Evolutionary conservation across 2,113 vertebrate species (phyloP).

Genomic region (Erinaceus europaeus): DNA sequence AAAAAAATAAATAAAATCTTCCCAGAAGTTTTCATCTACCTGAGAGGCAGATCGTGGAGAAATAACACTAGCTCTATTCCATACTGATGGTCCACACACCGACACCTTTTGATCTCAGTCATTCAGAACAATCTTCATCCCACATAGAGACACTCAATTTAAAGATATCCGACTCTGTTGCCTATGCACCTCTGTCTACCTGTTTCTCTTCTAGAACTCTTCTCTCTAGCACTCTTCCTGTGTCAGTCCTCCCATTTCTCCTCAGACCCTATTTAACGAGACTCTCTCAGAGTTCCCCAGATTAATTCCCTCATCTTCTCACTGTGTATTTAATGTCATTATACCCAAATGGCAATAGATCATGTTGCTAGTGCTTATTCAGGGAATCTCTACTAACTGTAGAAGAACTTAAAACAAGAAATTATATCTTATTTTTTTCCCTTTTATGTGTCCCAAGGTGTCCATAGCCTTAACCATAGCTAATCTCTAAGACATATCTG

Average conservation of each 20-base stretch:
- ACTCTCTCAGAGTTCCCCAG: background rate
- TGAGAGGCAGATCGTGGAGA: background rate
- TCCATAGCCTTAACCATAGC: background rate
- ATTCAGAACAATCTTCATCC: background rate
- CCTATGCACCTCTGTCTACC: background rate
- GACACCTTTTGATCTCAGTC: background rate
- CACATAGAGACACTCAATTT: too few relatives aligned
- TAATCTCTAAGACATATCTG: background rate
- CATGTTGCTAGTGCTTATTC: background rate
- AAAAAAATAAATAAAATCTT: background rate
- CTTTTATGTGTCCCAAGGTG: background rate
- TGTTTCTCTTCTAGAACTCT: background rate
- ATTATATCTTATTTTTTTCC: background rate
- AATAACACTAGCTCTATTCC: background rate
- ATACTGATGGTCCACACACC: background rate
- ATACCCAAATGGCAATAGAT: background rate
- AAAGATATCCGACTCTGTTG: background rate
- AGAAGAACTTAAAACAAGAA: background rate
- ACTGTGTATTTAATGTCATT: background rate
- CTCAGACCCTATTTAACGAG: background rate
- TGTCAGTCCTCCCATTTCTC: background rate
- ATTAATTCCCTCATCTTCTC: background rate
- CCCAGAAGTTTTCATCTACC: background rate
- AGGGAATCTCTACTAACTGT: background rate
- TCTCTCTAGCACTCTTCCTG: background rate